Base-by-base conservation (phyloP, 2,888 invertebrate species). In the Phengaris arion region DNA sequence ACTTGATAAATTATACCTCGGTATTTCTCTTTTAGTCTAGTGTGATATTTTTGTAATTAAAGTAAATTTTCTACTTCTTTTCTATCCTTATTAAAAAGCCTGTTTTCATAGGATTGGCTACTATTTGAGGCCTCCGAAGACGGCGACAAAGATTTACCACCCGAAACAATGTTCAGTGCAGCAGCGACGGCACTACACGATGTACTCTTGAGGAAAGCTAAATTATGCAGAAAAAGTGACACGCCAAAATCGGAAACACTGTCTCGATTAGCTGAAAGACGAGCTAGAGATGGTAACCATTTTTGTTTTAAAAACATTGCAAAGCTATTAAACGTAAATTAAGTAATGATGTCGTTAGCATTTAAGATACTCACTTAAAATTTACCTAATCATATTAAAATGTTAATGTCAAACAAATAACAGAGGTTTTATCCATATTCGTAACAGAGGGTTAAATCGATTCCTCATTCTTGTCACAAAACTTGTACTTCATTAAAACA, bases 241-340 rank as follows among this genome's bases (percentile, higher is more conserved):
- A 83, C 90, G 0, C 81, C 87, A 2, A 90, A 90, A 78, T 90
- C 94, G 0, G 90, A 93, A 77, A 86, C 92, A 78, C 83, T 94
- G 7, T 87, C 94, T 2, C 85, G 90, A 1, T 82, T 94, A 76
- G 95, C 95, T 0, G 92, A 94, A 80, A 89, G 94, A 76, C 85
- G 94, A 79, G 95, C 95, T 2, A 85, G 81, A 70, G 94, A 95
- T 83, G 92, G 94, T 94, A 35, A 4, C 22, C 9, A 35, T 35
- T 35, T 3, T 35, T 35, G 35, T 35, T 35, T 35, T 4, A 35
- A 2, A 35, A 2, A 35, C 35, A 1, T 35, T 10, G 9, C 59
- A 59, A 22, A 54, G 0, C 22, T 59, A 59, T 22, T 59, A 59
- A 59, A 22, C 59, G 6, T 35, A 3, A 59, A 59, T 35, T 4